phyloP scores from a whole-genome alignment of 2,888 invertebrate species.

The Cyaniris semiargus region DNA sequence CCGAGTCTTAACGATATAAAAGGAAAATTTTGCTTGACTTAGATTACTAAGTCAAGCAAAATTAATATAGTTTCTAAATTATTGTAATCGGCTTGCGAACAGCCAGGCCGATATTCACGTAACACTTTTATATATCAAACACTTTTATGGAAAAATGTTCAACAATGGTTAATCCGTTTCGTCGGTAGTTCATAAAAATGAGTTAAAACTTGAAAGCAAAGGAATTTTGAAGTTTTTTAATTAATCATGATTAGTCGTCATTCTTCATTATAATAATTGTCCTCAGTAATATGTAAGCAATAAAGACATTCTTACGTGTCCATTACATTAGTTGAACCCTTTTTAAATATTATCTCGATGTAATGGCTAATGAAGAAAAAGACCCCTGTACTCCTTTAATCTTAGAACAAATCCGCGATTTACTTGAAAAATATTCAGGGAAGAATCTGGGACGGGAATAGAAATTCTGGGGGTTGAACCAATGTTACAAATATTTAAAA shows the following conservation, averaged over 20 bases:
- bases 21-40: not conserved
- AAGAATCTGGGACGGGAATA: not conserved
- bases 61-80: not conserved
- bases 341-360: not conserved
- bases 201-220: not conserved
- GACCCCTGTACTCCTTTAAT: not conserved
- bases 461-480: not conserved
- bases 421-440: not conserved
- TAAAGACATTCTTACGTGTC: too few species aligned
- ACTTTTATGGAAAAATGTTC: not conserved
- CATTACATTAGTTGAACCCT: too few species aligned
- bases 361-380: not conserved
- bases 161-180: conserved; percentile 10
- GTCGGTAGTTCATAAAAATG: not conserved
- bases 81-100: conserved; percentile 9
- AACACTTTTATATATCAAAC: conserved; percentile 3
- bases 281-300: not conserved
- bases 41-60: too few species aligned
- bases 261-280: not conserved
- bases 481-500: too few species aligned
- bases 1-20: not conserved
- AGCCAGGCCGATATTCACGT: conserved; percentile 9
- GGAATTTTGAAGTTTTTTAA: not conserved
- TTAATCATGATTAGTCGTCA: not conserved
- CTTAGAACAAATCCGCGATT: not conserved